A percentile compares a stretch with the other conserved stretches of the same genome.
Evolutionary conservation across 2,797 vertebrate genomes (phyloP).

Genomic region (Coreius guichenoti): DNA sequence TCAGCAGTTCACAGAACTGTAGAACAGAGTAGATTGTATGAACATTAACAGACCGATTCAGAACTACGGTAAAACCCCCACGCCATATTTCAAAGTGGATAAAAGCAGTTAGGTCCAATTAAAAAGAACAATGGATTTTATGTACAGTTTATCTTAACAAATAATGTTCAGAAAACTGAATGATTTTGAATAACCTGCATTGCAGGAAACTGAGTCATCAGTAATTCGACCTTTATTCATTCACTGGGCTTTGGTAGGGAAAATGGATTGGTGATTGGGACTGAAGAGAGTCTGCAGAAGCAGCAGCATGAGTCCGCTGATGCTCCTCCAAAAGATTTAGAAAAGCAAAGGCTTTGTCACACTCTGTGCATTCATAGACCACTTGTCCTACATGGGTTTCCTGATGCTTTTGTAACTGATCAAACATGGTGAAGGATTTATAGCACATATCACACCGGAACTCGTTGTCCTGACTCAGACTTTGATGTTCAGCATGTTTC

Average conservation of each 20-base stretch:
- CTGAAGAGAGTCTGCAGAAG: constrained; percentile 55
- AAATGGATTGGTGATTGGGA: constrained; percentile 45
- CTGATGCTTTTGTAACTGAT: constrained; percentile 77
- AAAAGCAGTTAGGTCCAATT: constrained; percentile 12
- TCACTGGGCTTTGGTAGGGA: constrained; percentile 43
- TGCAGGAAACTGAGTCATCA: constrained; percentile 6
- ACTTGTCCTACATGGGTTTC: constrained; percentile 83
- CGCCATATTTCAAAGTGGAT: constrained; percentile 14
- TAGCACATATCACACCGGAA: constrained; percentile 84
- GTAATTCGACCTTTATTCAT: constrained; percentile 40
- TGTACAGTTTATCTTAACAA: constrained; percentile 26
- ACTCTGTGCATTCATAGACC: constrained; percentile 85
- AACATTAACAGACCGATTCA: constrained; percentile 23
- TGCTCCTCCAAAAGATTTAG: constrained; percentile 81
- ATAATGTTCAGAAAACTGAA: constrained; percentile 55
- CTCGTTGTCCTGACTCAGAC: constrained; percentile 30
- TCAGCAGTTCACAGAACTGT: constrained; percentile 40
- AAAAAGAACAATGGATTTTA: constrained; percentile 29
- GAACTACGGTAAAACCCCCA: constrained; percentile 36
- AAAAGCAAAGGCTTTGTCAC: constrained; percentile 85
- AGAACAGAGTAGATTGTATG: background rate
- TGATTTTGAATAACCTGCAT: constrained; percentile 44
- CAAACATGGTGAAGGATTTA: constrained; percentile 74
- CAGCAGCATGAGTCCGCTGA: constrained; percentile 72
- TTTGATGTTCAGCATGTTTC: constrained; percentile 69